Evolutionary conservation across 2,888 invertebrate species (phyloP), one percentile per base, ranked within the genome.

Genomic region (Rhagonycha fulva): DNA sequence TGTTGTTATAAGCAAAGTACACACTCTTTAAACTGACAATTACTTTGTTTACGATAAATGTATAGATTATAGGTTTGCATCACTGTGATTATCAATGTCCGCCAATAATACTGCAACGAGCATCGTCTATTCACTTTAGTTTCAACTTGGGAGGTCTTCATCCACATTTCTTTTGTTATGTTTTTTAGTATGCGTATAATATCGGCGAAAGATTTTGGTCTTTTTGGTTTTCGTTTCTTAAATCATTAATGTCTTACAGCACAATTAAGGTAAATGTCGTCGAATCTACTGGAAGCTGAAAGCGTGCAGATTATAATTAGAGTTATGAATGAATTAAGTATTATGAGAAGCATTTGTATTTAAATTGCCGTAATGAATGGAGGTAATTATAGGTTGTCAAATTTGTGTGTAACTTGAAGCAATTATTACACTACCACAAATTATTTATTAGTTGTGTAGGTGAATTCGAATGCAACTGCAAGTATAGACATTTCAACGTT

Each of bases 91-190:
- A 80, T 79, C 80, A 78, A 80, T 79, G 76, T 78, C 73, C 71
- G 62, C 70, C 72, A 79, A 78, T 78, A 78, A 76, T 72, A 71
- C 47, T 72, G 77, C 68, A 63, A 68, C 71, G 69, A 71, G 76
- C 63, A 75, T 74, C 72, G 78, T 70, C 71, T 79, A 76, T 81
- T 77, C 74, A 73, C 76, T 73, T 74, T 75, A 76, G 76, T 79
- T 76, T 81, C 86, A 74, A 83, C 86, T 86, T 86, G 86, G 86
- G 86, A 85, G 86, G 86, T 86, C 86, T 81, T 82, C 80, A 82
- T 82, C 83, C 83, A 82, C 83, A 85, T 85, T 85, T 86, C 85
- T 85, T 85, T 85, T 85, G 82, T 83, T 82, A 81, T 68, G 74
- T 76, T 83, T 81, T 84, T 84, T 82, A 80, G 80, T 79, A 80